These are phyloP conservation scores for Pardosa pseudoannulata DNA, from an alignment of 2,888 invertebrate genomes.

Conservation along the genomic window DNA sequence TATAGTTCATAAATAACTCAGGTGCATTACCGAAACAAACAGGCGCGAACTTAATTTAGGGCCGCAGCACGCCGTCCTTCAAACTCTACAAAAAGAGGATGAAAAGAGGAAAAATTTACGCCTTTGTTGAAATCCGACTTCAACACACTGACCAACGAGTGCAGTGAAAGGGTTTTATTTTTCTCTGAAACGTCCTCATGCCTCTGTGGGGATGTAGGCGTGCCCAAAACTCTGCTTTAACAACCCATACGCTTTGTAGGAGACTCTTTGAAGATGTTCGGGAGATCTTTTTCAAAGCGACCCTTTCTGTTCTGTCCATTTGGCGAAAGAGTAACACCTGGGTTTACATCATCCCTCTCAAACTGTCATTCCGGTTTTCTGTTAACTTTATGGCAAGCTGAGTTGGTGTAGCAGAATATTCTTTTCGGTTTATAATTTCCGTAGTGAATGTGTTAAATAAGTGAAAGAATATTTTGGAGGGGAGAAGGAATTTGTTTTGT, in stretches of 20 bases:
- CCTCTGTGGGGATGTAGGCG: slow-evolving; percentile 10
- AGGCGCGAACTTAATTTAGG: slow-evolving; percentile 21
- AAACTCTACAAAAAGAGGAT: neutral
- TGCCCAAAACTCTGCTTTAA: slow-evolving; percentile 28
- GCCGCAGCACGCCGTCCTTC: neutral
- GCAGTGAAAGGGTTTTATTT: too few relatives aligned
- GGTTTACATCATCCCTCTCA: slow-evolving; percentile 34
- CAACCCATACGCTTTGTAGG: slow-evolving; percentile 18
- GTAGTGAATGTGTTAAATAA: too few relatives aligned
- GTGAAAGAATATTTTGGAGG: too few relatives aligned
- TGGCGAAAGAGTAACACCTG: slow-evolving; percentile 56
- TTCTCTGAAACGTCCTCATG: too few relatives aligned
- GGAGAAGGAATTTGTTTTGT: too few relatives aligned
- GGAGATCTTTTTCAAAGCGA: neutral
- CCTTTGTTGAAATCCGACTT: neutral
- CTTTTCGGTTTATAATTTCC: too few relatives aligned
- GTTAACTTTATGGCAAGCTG: too few relatives aligned
- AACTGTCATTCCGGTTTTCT: neutral
- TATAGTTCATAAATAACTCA: neutral
- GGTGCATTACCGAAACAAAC: neutral
- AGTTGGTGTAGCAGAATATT: too few relatives aligned
- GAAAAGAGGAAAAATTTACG: neutral
- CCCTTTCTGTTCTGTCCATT: slow-evolving; percentile 15
- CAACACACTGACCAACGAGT: neutral
- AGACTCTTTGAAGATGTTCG: slow-evolving; percentile 2